Conservation (phyloP, 2,113 vertebrate genomes). For the Capreolus pygargus region DNA sequence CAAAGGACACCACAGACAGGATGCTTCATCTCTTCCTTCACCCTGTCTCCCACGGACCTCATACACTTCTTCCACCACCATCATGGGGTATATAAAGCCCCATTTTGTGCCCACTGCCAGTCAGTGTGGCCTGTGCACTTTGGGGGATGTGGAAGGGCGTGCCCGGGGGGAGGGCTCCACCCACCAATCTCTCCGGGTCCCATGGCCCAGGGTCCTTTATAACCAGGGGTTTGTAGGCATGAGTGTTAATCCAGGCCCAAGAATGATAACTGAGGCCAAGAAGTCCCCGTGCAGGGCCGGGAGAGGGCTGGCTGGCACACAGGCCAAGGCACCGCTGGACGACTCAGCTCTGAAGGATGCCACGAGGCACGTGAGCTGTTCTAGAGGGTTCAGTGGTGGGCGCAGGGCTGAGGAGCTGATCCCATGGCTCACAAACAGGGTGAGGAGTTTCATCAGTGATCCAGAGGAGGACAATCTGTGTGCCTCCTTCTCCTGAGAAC, state of each 20-base stretch:
- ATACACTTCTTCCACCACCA: neutral
- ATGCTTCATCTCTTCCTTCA: neutral
- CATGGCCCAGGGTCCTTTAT: neutral
- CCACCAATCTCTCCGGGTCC: neutral
- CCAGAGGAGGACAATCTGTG: neutral
- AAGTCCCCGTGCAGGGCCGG: neutral
- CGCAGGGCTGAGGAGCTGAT: neutral
- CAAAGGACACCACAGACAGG: neutral
- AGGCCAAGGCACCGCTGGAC: neutral
- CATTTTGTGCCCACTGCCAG: neutral
- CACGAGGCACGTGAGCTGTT: neutral
- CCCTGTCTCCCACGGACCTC: neutral
- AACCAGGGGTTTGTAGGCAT: neutral
- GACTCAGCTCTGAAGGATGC: neutral
- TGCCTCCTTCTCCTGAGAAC: neutral
- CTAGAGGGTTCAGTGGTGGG: neutral
- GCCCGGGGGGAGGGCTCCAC: neutral
- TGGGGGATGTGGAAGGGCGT: neutral
- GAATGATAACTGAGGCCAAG: neutral
- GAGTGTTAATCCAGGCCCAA: neutral
- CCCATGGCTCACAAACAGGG: neutral
- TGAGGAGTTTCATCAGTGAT: neutral
- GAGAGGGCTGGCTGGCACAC: neutral
- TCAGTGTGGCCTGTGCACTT: neutral
- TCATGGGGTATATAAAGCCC: too few species aligned